Evolutionary conservation across 2,113 vertebrate genomes (phyloP).

Genomic region (Albula glossodonta): DNA sequence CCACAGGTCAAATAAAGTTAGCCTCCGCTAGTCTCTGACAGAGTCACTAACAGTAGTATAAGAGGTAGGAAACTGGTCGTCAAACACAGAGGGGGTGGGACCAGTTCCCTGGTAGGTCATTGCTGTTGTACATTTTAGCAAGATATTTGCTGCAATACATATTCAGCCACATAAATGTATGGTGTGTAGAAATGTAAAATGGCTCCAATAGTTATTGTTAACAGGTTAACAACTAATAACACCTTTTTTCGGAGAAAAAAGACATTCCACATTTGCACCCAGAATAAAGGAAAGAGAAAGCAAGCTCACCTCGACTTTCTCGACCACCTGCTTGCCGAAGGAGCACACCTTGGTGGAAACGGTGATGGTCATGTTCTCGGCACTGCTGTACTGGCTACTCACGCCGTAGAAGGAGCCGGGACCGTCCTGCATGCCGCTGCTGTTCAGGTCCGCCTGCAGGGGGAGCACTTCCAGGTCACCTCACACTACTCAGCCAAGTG

Average conservation of each 20-base stretch:
- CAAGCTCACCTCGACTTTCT: slow-evolving; percentile 90
- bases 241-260: too few species aligned
- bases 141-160: too few species aligned
- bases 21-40: background rate
- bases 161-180: too few species aligned
- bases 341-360: slow-evolving; percentile 96
- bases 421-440: slow-evolving; percentile 83
- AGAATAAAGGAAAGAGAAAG: background rate
- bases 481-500: background rate
- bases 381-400: slow-evolving; percentile 91
- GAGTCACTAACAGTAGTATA: too few species aligned
- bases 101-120: too few species aligned
- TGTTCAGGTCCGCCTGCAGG: slow-evolving; percentile 87
- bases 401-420: slow-evolving; percentile 88
- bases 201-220: too few species aligned
- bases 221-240: too few species aligned
- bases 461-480: background rate
- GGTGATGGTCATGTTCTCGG: slow-evolving; percentile 92
- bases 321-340: slow-evolving; percentile 93
- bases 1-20: background rate
- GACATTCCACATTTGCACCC: too few species aligned
- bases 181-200: too few species aligned
- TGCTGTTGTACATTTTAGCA: too few species aligned
- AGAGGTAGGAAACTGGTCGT: too few species aligned
- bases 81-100: too few species aligned